A percentile compares a stretch with the other conserved stretches of the same genome.
These are phyloP conservation scores for Deilephila elpenor DNA, from an alignment of 2,888 invertebrate genomes.

Conservation along the genomic window DNA sequence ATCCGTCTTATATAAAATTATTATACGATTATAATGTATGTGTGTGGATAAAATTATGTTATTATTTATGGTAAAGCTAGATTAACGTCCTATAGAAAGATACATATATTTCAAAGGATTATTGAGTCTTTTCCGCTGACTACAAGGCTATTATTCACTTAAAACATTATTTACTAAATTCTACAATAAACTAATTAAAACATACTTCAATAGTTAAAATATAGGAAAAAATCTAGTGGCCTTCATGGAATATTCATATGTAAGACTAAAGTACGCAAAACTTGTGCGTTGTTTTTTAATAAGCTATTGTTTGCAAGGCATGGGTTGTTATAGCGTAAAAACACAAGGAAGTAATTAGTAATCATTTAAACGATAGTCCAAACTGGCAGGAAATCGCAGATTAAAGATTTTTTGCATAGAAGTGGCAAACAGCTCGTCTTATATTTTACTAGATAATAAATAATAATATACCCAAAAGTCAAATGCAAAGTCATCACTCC, in stretches of 20 bases:
- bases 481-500: no score
- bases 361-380: constrained; percentile 34
- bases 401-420: not conserved
- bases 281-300: constrained; percentile 52
- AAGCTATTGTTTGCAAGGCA: constrained; percentile 62
- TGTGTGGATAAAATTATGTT: no score
- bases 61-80: no score
- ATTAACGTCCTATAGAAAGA: no score
- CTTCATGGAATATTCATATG: constrained; percentile 31
- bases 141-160: no score
- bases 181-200: not conserved
- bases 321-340: constrained; percentile 53
- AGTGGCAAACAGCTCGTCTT: no score
- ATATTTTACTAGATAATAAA: no score
- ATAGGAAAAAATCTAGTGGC: not conserved
- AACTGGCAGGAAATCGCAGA: not conserved
- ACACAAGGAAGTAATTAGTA: constrained; percentile 58
- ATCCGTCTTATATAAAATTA: no score
- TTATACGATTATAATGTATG: no score
- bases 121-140: not conserved
- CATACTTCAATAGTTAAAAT: not conserved
- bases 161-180: not conserved
- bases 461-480: no score
- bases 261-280: constrained; percentile 36
- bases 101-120: not conserved